Evolutionary conservation across 2,797 vertebrate species (phyloP).

Genomic region (Hoplostethus mediterraneus): DNA sequence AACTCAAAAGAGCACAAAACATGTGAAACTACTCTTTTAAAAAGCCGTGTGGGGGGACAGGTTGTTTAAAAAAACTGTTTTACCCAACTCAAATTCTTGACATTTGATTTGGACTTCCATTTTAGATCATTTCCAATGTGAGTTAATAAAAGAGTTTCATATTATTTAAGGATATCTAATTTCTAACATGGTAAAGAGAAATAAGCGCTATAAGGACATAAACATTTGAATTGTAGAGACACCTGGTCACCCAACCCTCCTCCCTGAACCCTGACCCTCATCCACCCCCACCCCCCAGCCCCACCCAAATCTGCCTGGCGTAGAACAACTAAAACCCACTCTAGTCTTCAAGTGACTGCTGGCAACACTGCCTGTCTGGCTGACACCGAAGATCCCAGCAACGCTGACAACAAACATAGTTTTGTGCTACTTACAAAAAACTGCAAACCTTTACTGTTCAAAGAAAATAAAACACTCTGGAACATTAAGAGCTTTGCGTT

Average conservation of each 20-base stretch:
- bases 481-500: slow-evolving; percentile 83
- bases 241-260: slow-evolving; percentile 55
- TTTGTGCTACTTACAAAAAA: slow-evolving; percentile 74
- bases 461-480: slow-evolving; percentile 77
- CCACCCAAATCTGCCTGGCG: slow-evolving; percentile 59
- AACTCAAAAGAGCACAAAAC: slow-evolving; percentile 86
- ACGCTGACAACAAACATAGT: slow-evolving; percentile 47
- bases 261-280: slow-evolving; percentile 46
- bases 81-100: slow-evolving; percentile 29
- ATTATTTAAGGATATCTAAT: slow-evolving; percentile 61
- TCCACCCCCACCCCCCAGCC: slow-evolving; percentile 30
- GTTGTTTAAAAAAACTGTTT: slow-evolving; percentile 4
- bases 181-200: slow-evolving; percentile 61
- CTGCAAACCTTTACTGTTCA: slow-evolving; percentile 74
- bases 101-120: slow-evolving; percentile 42
- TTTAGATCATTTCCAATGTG: slow-evolving; percentile 56
- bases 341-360: slow-evolving; percentile 71
- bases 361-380: slow-evolving; percentile 69
- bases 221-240: slow-evolving; percentile 75
- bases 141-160: slow-evolving; percentile 40
- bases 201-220: slow-evolving; percentile 67
- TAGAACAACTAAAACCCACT: slow-evolving; percentile 68
- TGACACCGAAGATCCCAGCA: slow-evolving; percentile 60
- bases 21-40: slow-evolving; percentile 60
- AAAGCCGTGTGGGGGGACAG: slow-evolving; percentile 46